Conservation (phyloP, 2,888 invertebrate species). For the Chymomyza fuscimana region DNA sequence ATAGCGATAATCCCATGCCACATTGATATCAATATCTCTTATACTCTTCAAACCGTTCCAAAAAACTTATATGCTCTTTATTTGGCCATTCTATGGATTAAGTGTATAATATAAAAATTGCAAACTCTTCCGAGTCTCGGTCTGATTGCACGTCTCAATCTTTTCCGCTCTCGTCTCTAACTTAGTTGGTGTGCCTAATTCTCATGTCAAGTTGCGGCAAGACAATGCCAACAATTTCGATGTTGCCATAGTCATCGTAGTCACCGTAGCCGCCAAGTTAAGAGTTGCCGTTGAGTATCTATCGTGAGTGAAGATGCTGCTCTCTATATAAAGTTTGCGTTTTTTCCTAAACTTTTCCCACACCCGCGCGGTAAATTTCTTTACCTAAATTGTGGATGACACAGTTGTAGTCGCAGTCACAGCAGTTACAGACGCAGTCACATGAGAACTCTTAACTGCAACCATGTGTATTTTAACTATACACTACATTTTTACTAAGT, state of each 20-base stretch:
- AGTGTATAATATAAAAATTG: not conserved
- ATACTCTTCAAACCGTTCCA: too few species aligned
- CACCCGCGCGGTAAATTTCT: constrained; percentile 29
- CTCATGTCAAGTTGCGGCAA: constrained; percentile 60
- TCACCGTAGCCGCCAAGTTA: constrained; percentile 5
- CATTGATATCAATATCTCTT: too few species aligned
- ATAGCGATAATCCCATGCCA: too few species aligned
- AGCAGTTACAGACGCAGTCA: constrained; percentile 25
- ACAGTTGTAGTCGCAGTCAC: constrained; percentile 42
- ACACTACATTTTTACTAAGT: not conserved
- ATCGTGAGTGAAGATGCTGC: constrained; percentile 49
- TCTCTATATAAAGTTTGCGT: constrained; percentile 36
- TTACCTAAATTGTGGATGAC: constrained; percentile 41
- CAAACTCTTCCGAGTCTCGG: constrained; percentile 11
- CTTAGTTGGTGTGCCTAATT: constrained; percentile 61
- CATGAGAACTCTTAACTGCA: constrained; percentile 23
- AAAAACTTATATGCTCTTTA: not conserved
- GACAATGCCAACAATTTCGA: constrained; percentile 52
- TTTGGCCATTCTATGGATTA: not conserved
- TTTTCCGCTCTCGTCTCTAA: not conserved
- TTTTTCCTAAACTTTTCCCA: constrained; percentile 58
- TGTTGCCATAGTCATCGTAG: constrained; percentile 8
- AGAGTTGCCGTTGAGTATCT: constrained; percentile 10
- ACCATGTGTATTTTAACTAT: constrained; percentile 12
- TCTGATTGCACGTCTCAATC: not conserved